Evolutionary conservation across 2,113 vertebrate species (phyloP).

Genomic region (Pygoscelis adeliae): DNA sequence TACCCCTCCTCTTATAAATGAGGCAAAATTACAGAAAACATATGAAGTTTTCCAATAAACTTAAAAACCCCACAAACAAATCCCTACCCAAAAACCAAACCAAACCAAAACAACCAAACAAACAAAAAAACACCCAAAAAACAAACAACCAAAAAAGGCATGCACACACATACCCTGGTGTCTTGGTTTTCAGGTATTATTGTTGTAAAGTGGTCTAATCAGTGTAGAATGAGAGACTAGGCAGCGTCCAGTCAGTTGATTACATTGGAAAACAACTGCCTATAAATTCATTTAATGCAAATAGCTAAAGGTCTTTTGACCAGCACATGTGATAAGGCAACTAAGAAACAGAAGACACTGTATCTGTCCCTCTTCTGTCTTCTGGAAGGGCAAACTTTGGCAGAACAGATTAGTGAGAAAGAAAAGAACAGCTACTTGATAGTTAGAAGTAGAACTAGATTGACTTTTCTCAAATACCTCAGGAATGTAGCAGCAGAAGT

Average conservation of each 20-base stretch:
- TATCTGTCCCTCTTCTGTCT: neutral
- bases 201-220: neutral
- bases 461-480: neutral
- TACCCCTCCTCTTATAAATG: accelerated
- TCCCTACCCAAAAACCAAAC: neutral
- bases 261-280: neutral
- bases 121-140: neutral
- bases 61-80: neutral
- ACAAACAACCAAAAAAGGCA: too few species aligned
- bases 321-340: neutral
- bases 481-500: neutral
- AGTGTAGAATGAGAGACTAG: neutral
- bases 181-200: neutral
- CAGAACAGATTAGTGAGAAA: neutral
- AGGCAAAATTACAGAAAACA: neutral
- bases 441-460: neutral
- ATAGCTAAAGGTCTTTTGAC: neutral
- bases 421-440: neutral
- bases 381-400: neutral
- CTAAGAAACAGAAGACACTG: neutral
- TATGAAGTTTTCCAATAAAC: neutral
- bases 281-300: neutral
- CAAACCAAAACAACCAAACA: neutral
- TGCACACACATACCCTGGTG: neutral
- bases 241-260: neutral